phyloP scores from a whole-genome alignment of 2,113 vertebrate species.

The Argyrosomus japonicus region DNA sequence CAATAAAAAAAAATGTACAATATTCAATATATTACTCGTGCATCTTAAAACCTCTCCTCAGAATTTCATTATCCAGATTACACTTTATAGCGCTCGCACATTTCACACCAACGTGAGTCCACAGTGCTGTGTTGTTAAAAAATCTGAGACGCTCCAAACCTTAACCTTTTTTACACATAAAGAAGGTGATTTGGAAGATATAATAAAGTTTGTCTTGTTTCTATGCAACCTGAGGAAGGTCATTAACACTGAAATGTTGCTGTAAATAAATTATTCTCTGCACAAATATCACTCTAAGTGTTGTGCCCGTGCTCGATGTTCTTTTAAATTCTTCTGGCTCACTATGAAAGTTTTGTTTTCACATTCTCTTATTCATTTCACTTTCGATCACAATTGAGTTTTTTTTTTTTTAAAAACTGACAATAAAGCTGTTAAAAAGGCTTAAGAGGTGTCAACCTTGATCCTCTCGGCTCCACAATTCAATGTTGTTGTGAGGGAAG shows the following conservation, averaged over 20 bases:
- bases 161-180: background rate
- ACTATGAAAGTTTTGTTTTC: background rate
- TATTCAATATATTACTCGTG: conserved; percentile 67
- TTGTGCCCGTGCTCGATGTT: background rate
- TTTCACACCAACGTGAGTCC: conserved; percentile 21
- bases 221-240: background rate
- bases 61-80: conserved; percentile 58
- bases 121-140: background rate
- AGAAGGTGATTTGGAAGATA: background rate
- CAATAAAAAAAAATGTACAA: conserved; percentile 71
- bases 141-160: background rate
- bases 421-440: conserved; percentile 3
- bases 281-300: background rate
- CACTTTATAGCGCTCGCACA: conserved; percentile 16
- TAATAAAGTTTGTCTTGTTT: background rate
- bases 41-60: conserved; percentile 52
- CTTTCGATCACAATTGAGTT: background rate
- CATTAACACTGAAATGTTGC: too few species aligned
- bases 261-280: too few species aligned
- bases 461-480: conserved; percentile 13
- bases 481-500: background rate
- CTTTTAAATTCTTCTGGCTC: background rate
- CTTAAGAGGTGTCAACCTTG: conserved; percentile 20
- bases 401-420: background rate
- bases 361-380: conserved; percentile 7